Evolutionary conservation across 2,888 invertebrate genomes (phyloP), one percentile per base, ranked within the genome.

Genomic region (Heliconius ismenius): DNA sequence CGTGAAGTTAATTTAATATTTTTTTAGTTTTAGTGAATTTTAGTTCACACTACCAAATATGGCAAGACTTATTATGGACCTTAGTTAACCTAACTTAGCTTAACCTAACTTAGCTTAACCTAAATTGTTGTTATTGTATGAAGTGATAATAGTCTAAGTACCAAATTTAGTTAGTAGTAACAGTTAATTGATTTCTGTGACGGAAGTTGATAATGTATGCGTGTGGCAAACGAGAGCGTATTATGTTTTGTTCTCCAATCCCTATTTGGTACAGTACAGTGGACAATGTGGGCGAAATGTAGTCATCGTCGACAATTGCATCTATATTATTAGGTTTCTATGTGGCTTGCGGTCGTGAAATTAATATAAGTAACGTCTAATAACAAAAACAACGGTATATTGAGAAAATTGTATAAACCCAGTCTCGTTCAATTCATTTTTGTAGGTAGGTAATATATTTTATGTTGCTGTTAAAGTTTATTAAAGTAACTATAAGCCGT

Each of bases 161-260:
- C 82, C 83, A 83, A 84, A 85, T 85, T 78, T 80, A 79, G 78
- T 84, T 80, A 73, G 86, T 86, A 88, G 81, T 82, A 87, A 88
- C 88, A 87, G 89, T 90, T 90, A 83, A 84, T 87, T 84, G 84
- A 83, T 85, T 83, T 85, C 83, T 85, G 83, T 86, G 84, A 87
- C 86, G 89, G 89, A 88, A 89, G 86, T 86, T 81, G 84, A 86
- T 91, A 89, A 88, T 87, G 85, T 87, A 90, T 90, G 88, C 88
- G 85, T 85, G 86, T 84, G 88, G 88, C 85, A 82, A 84, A 81
- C 82, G 83, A 83, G 82, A 82, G 81, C 84, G 81, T 79, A 82
- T 83, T 83, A 58, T 83, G 82, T 81, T 81, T 84, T 83, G 81
- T 82, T 82, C 83, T 81, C 82, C 81, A 82, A 80, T 82, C 90